Conservation (phyloP, 2,797 vertebrate genomes). For the Lepilemur ruficaudatus region DNA sequence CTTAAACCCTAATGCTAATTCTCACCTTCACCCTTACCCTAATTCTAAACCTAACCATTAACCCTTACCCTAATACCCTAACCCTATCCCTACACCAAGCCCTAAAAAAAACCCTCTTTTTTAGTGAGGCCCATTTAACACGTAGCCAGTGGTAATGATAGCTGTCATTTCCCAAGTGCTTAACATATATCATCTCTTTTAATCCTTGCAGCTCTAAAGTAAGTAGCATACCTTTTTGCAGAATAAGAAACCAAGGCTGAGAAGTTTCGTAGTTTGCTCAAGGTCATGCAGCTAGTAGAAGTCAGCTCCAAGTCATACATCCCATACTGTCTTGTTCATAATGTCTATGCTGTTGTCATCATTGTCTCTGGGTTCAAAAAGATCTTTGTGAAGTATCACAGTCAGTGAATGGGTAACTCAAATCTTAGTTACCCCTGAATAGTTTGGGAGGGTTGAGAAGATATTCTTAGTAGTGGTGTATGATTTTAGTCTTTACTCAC, state of each 20-base stretch:
- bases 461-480: not conserved
- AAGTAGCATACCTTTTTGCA: slow-evolving; percentile 32
- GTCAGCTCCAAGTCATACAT: not conserved
- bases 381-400: not conserved
- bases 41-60: too few species aligned
- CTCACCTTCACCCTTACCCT: not conserved
- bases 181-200: not conserved
- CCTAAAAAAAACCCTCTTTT: not conserved
- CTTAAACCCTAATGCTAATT: not conserved
- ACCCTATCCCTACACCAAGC: not conserved
- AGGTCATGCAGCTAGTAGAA: slow-evolving; percentile 51
- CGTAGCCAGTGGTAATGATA: too few species aligned
- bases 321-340: not conserved
- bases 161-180: not conserved
- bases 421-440: not conserved
- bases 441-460: not conserved
- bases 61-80: not conserved
- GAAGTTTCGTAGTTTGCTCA: slow-evolving; percentile 62
- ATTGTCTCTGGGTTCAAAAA: not conserved
- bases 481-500: not conserved
- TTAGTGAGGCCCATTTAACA: not conserved
- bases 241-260: slow-evolving; percentile 66
- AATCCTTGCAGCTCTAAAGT: not conserved
- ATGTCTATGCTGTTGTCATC: not conserved
- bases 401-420: not conserved